Conservation (phyloP, 1,140 invertebrate genomes). For the Eciton burchellii region DNA sequence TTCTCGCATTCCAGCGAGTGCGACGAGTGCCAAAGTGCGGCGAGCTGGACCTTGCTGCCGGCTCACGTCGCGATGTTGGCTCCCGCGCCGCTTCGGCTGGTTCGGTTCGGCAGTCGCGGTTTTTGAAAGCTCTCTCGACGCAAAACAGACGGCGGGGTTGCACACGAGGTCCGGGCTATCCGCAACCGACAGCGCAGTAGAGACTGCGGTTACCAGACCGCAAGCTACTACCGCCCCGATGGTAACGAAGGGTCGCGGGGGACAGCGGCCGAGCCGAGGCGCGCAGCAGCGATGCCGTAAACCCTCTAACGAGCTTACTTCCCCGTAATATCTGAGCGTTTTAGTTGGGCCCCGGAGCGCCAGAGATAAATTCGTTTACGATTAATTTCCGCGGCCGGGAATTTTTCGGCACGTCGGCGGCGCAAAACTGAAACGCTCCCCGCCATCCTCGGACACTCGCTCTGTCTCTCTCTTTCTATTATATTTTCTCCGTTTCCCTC, state of each 20-base stretch:
- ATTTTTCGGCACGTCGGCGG: slow-evolving; percentile 47
- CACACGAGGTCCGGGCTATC: slow-evolving; percentile 76
- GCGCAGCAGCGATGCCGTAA: slow-evolving; percentile 75
- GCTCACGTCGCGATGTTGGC: slow-evolving; percentile 68
- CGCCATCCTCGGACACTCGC: background rate
- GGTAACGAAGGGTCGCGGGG: slow-evolving; percentile 60
- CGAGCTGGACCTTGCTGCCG: slow-evolving; percentile 57
- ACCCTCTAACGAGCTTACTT: slow-evolving; percentile 84
- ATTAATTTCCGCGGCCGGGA: slow-evolving; percentile 76
- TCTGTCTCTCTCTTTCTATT: background rate
- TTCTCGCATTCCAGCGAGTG: slow-evolving; percentile 9
- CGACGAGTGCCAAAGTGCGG: slow-evolving; percentile 67
- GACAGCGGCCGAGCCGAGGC: slow-evolving; percentile 38
- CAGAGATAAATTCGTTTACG: slow-evolving; percentile 82
- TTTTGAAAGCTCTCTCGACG: slow-evolving; percentile 80
- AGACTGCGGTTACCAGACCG: slow-evolving; percentile 82
- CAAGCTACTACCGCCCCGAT: slow-evolving; percentile 80
- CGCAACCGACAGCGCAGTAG: slow-evolving; percentile 81
- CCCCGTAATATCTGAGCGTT: slow-evolving; percentile 81
- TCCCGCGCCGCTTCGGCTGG: slow-evolving; percentile 52
- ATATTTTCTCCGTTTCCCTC: background rate
- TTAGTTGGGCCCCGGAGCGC: slow-evolving; percentile 79
- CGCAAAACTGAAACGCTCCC: slow-evolving; percentile 11
- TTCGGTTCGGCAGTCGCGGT: slow-evolving; percentile 78
- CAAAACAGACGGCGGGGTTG: slow-evolving; percentile 79